A percentile compares a stretch with the other conserved stretches of the same genome.
Conservation (phyloP, 37 sponge, comb jelly and placozoan species). For the Chondrilla cf. caribensis region DNA sequence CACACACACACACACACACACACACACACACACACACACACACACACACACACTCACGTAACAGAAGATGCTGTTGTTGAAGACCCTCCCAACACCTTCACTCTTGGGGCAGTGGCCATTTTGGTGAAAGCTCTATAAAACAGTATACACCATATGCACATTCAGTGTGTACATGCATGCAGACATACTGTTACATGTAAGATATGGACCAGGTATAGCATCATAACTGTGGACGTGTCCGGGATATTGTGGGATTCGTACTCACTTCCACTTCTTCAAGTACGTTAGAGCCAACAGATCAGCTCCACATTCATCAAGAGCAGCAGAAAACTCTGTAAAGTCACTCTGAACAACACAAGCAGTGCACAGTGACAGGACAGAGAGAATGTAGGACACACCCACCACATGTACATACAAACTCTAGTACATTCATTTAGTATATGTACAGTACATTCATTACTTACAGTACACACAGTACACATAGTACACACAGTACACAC, state of each 20-base stretch:
- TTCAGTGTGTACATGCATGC: background rate
- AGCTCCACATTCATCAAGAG: conserved; percentile 65
- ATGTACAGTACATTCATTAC: too few relatives aligned
- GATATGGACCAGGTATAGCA: too few relatives aligned
- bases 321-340: conserved; percentile 43
- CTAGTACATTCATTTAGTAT: too few relatives aligned
- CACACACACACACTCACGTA: background rate
- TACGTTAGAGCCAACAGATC: conserved; percentile 56
- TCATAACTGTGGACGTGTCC: background rate
- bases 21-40: background rate
- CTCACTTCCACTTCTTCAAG: conserved; percentile 86
- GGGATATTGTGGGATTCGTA: background rate
- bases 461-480: too few relatives aligned
- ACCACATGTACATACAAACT: too few relatives aligned
- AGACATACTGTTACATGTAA: background rate
- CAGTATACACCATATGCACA: too few relatives aligned
- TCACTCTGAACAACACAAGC: conserved; percentile 39
- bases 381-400: background rate
- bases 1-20: conserved; percentile 29
- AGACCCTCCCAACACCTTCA: background rate
- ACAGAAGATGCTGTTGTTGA: background rate
- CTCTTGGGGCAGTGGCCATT: conserved; percentile 19
- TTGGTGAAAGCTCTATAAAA: conserved; percentile 8
- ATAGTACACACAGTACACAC: too few relatives aligned
- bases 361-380: background rate